Evolutionary conservation across 1,140 invertebrate genomes (phyloP).

Genomic region (Zaprionus nigranus): DNA sequence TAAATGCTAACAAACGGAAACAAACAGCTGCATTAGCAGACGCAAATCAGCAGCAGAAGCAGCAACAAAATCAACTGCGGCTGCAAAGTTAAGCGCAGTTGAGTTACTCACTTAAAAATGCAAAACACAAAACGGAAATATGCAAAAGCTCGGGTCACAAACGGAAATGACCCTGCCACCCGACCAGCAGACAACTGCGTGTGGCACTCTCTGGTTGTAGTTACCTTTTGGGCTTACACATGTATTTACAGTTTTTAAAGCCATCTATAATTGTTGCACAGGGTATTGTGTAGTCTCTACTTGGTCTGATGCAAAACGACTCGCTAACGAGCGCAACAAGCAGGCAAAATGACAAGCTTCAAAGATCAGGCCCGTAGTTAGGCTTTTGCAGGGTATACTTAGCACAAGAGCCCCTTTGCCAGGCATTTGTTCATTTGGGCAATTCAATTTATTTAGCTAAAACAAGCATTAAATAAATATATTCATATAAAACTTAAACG

Average conservation of each 20-base stretch:
- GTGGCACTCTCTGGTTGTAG: slow-evolving; percentile 36
- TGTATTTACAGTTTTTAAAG: neutral
- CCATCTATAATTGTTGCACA: neutral
- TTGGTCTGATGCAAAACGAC: slow-evolving; percentile 27
- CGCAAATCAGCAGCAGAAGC: slow-evolving; percentile 71
- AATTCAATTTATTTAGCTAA: too few species aligned
- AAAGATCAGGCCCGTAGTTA: neutral
- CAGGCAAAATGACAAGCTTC: slow-evolving; percentile 36
- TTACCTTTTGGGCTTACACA: neutral
- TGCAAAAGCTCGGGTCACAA: slow-evolving; percentile 69
- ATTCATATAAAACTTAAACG: too few species aligned
- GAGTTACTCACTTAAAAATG: slow-evolving; percentile 75
- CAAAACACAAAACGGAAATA: slow-evolving; percentile 80
- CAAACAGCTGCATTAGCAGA: slow-evolving; percentile 80
- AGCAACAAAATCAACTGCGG: slow-evolving; percentile 21
- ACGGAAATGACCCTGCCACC: slow-evolving; percentile 63
- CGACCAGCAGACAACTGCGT: slow-evolving; percentile 53
- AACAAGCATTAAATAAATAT: too few species aligned
- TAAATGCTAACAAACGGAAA: slow-evolving; percentile 76
- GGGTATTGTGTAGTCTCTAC: slow-evolving; percentile 15
- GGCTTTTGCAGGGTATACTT: too few species aligned
- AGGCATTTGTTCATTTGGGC: too few species aligned
- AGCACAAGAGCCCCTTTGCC: too few species aligned
- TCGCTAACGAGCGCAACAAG: slow-evolving; percentile 62
- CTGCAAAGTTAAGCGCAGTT: slow-evolving; percentile 64